Evolutionary conservation across 2,113 vertebrate species (phyloP).

Genomic region (Sula dactylatra): DNA sequence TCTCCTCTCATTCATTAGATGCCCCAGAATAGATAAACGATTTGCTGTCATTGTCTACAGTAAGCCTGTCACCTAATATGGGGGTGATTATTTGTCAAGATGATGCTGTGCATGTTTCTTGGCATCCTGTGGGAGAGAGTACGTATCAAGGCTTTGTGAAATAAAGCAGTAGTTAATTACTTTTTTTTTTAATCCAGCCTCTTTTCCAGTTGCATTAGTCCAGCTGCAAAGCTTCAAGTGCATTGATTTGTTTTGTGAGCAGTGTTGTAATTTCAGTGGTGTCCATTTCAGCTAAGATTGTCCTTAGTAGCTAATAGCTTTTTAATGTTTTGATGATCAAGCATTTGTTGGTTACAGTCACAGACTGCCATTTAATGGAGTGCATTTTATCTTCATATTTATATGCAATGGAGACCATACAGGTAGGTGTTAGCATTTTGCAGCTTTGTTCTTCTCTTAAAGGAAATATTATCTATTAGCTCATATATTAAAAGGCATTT

Average conservation of each 20-base stretch:
- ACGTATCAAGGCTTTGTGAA: neutral
- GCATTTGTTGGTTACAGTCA: neutral
- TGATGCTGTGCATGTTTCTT: neutral
- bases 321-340: conserved; percentile 15
- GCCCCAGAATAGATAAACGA: neutral
- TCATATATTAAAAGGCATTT: neutral
- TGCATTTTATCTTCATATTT: neutral
- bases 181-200: neutral
- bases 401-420: neutral
- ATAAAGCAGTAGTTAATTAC: neutral
- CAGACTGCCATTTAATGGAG: neutral
- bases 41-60: neutral
- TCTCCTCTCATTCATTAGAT: neutral
- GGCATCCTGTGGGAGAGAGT: neutral
- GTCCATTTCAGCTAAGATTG: neutral
- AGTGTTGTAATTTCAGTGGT: neutral
- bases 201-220: neutral
- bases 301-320: neutral
- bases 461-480: neutral
- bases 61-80: neutral
- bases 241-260: neutral
- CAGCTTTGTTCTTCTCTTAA: neutral
- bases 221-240: neutral
- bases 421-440: neutral
- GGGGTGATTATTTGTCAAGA: neutral